Conservation (phyloP, 2,113 vertebrate species). For the Kryptolebias marmoratus region DNA sequence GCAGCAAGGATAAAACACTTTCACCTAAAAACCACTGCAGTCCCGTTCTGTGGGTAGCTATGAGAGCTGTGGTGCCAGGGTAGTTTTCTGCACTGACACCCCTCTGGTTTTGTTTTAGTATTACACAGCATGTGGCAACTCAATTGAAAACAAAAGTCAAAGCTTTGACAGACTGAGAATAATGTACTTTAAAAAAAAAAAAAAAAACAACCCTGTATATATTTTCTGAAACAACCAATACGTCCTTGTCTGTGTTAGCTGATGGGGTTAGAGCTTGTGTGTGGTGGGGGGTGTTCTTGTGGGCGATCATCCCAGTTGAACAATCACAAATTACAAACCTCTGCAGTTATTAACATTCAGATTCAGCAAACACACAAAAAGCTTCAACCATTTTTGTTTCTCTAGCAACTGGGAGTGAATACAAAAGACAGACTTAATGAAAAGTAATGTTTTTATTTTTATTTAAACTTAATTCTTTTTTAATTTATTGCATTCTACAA, state of each 20-base stretch:
- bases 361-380: background rate
- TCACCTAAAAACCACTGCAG: constrained; percentile 59
- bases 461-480: background rate
- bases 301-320: background rate
- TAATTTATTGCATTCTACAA: background rate
- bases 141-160: background rate
- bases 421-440: too few species aligned
- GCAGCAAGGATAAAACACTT: constrained; percentile 61
- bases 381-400: background rate
- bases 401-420: too few species aligned
- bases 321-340: background rate
- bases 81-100: constrained; percentile 4
- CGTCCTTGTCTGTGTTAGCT: too few species aligned
- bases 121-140: background rate
- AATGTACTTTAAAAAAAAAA: too few species aligned
- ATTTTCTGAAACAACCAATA: too few species aligned
- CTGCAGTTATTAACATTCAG: background rate
- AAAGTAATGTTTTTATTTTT: too few species aligned
- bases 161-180: background rate
- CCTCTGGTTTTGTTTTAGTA: background rate
- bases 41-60: constrained; percentile 38
- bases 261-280: too few species aligned
- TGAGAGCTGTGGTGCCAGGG: background rate
- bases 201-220: too few species aligned
- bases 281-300: too few species aligned